phyloP scores from a whole-genome alignment of 92 coral and sea anemone species.

The Actinernus sp. region DNA sequence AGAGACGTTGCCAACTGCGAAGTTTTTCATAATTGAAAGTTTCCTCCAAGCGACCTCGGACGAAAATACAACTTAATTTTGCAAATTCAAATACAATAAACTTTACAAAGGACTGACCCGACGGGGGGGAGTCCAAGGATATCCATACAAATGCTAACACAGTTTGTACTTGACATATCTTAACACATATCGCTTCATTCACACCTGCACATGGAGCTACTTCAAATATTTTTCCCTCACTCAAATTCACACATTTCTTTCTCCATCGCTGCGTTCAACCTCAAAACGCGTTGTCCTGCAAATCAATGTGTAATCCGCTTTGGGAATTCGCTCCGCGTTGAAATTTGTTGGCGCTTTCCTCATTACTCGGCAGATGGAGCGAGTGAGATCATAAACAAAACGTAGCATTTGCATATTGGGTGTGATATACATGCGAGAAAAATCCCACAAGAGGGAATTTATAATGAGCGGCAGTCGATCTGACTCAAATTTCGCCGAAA shows the following conservation, averaged over 20 bases:
- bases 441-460: conserved; percentile 60
- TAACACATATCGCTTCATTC: conserved; percentile 11
- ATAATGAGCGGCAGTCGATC: conserved; percentile 13
- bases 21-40: conserved; percentile 8
- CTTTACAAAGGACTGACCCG: conserved; percentile 35
- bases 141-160: conserved; percentile 27
- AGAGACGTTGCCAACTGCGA: neutral
- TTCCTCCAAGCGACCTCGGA: conserved; percentile 17
- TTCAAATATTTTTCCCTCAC: no score
- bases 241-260: no score
- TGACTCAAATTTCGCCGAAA: conserved; percentile 14
- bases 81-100: neutral
- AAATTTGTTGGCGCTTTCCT: conserved; percentile 35
- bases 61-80: conserved; percentile 3
- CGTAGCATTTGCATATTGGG: conserved; percentile 97
- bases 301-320: neutral
- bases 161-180: conserved; percentile 17
- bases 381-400: conserved; percentile 83
- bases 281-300: no score
- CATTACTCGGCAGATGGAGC: conserved; percentile 74
- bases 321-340: conserved; percentile 8
- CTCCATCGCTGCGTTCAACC: no score
- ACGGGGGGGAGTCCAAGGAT: conserved; percentile 14
- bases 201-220: conserved; percentile 54
- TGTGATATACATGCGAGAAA: conserved; percentile 91